phyloP scores from a whole-genome alignment of 2,888 invertebrate genomes.

The Glyphotaelius pellucidus region DNA sequence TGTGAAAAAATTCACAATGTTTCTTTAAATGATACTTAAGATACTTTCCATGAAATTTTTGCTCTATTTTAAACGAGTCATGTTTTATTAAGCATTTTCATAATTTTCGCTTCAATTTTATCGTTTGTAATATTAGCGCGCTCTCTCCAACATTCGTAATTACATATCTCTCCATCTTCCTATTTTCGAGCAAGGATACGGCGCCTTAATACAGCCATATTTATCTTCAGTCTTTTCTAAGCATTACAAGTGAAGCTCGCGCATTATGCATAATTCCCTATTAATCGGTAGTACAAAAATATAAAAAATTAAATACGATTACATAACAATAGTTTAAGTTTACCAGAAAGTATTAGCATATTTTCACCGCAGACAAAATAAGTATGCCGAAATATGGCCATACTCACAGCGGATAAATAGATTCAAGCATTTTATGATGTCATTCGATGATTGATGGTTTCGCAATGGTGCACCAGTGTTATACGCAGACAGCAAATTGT shows the following conservation, averaged over 20 bases:
- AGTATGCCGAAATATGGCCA: not conserved
- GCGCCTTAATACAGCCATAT: not conserved
- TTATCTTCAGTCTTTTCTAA: not conserved
- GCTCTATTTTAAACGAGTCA: too few relatives aligned
- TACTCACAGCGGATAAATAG: not conserved
- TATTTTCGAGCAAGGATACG: too few relatives aligned
- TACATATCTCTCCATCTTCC: too few relatives aligned
- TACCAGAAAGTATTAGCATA: not conserved
- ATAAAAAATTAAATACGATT: not conserved
- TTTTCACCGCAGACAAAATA: not conserved
- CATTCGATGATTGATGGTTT: not conserved
- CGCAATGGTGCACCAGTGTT: not conserved
- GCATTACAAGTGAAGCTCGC: not conserved
- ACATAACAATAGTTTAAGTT: not conserved
- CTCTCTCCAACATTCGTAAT: too few relatives aligned
- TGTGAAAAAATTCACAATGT: too few relatives aligned
- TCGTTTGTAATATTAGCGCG: too few relatives aligned
- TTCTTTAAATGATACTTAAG: too few relatives aligned
- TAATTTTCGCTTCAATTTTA: too few relatives aligned
- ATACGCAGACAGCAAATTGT: not conserved
- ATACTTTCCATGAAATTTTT: too few relatives aligned
- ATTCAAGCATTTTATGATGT: not conserved
- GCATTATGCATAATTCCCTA: not conserved
- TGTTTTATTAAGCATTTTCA: too few relatives aligned
- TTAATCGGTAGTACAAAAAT: not conserved